Base-by-base conservation (phyloP, 1,140 invertebrate species). In the Brachionus rubens region DNA sequence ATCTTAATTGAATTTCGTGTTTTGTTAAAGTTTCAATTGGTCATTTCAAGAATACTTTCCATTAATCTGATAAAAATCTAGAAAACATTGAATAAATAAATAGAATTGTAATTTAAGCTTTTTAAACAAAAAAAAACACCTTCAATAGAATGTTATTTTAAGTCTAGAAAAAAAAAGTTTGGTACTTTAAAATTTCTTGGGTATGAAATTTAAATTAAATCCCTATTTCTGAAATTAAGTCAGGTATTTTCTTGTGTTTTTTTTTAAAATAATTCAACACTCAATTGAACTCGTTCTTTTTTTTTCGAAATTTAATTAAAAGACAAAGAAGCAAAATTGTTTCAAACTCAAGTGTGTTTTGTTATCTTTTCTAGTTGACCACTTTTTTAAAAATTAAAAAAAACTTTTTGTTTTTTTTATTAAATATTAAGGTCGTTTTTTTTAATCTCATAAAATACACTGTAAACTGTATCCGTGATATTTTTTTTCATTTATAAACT, bases 191-290 rank as follows among this genome's bases (percentile, higher is more conserved):
- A n/a, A n/a, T n/a, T n/a, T n/a, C n/a, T n/a, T n/a, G 16, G 54
- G 36, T 33, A 16, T 36, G 30, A 59, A 33, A 33, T 59, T 59
- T 59, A 59, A 59, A 36, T 59, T 59, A 59, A 59, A 59, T 59
- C 54, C 54, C 54, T 59, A 36, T 36, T 59, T 59, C 54, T 59
- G 36, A 59, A 59, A 59, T 59, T 59, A 59, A 59, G 54, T 59
- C 54, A 59, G 54, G 54, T 59, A 33, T 59, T 59, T 40, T 33
- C 36, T 33, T 33, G 36, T 33, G 36, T 33, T 36, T 59, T 59
- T 16, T 36, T 59, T 59, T 59, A 36, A 59, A 59, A 59, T 33
- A n/a, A n/a, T n/a, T n/a, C n/a, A n/a, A n/a, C n/a, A n/a, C n/a
- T n/a, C n/a, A n/a, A n/a, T n/a, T n/a, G n/a, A n/a, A n/a, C n/a